Conservation (phyloP, 2,113 vertebrate species). For the Pogonocichla stellata region DNA sequence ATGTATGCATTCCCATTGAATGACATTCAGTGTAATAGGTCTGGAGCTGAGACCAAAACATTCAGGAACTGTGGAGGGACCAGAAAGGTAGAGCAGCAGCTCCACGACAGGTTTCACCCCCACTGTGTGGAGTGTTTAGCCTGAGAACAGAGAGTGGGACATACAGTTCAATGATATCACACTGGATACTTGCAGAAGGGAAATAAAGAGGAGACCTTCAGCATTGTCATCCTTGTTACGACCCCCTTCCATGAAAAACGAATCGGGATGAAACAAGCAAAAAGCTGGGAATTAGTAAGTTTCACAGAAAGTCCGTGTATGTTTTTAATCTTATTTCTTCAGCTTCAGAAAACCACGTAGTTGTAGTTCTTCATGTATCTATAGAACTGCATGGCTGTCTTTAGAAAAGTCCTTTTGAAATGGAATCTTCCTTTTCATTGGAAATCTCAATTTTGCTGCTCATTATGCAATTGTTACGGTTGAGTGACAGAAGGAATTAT, state of each 20-base stretch:
- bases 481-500: conserved; percentile 2
- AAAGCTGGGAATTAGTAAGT: not conserved
- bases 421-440: not conserved
- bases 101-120: accelerated
- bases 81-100: not conserved
- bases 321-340: not conserved
- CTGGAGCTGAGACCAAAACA: not conserved
- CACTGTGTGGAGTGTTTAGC: not conserved
- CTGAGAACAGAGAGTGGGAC: not conserved
- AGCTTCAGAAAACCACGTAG: not conserved
- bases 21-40: not conserved
- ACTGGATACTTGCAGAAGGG: accelerated
- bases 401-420: not conserved
- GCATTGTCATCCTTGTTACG: not conserved
- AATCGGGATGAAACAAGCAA: not conserved
- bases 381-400: not conserved
- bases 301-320: not conserved
- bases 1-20: not conserved
- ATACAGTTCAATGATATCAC: not conserved
- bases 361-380: not conserved
- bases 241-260: not conserved
- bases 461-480: not conserved
- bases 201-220: not conserved
- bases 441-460: not conserved
- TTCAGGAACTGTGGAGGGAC: not conserved